A percentile compares a stretch with the other conserved stretches of the same genome.
Evolutionary conservation across 2,888 invertebrate genomes (phyloP).

Genomic region (Gastrophysa polygoni): DNA sequence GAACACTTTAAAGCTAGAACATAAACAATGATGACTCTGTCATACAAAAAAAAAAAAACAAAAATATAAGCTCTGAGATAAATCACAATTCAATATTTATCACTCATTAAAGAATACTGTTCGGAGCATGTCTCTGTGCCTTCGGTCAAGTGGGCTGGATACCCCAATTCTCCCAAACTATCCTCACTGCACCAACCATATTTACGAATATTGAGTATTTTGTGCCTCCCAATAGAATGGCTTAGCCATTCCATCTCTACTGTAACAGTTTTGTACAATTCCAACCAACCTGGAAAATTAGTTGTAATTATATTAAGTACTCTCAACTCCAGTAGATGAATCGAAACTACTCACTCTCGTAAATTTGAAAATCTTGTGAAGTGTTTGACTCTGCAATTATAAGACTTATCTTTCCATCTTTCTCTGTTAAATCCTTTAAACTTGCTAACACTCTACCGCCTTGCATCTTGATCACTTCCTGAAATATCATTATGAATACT

Average conservation of each 20-base stretch:
- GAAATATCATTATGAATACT: too few species aligned
- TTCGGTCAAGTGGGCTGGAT: slow-evolving; percentile 48
- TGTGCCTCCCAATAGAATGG: slow-evolving; percentile 52
- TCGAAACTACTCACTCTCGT: slow-evolving; percentile 52
- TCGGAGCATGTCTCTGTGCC: slow-evolving; percentile 30
- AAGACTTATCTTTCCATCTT: slow-evolving; percentile 45
- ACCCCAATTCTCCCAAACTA: slow-evolving; percentile 46
- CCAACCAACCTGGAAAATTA: slow-evolving; percentile 52
- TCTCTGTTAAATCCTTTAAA: slow-evolving; percentile 38
- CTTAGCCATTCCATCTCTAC: slow-evolving; percentile 57
- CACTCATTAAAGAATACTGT: slow-evolving; percentile 1
- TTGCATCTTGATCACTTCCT: slow-evolving; percentile 46
- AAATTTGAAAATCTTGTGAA: slow-evolving; percentile 48
- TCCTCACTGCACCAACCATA: slow-evolving; percentile 52
- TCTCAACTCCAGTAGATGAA: too few species aligned
- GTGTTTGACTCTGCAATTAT: slow-evolving; percentile 50
- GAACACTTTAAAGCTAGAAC: neutral
- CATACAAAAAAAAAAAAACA: neutral
- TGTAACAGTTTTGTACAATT: slow-evolving; percentile 48
- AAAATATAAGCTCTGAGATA: neutral
- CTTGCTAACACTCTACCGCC: slow-evolving; percentile 47
- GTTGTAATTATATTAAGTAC: slow-evolving; percentile 9
- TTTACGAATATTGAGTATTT: slow-evolving; percentile 48
- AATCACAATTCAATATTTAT: slow-evolving; percentile 6
- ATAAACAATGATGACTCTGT: too few species aligned